Conservation (phyloP, 2,888 invertebrate species). For the Acrobasis repandana region DNA sequence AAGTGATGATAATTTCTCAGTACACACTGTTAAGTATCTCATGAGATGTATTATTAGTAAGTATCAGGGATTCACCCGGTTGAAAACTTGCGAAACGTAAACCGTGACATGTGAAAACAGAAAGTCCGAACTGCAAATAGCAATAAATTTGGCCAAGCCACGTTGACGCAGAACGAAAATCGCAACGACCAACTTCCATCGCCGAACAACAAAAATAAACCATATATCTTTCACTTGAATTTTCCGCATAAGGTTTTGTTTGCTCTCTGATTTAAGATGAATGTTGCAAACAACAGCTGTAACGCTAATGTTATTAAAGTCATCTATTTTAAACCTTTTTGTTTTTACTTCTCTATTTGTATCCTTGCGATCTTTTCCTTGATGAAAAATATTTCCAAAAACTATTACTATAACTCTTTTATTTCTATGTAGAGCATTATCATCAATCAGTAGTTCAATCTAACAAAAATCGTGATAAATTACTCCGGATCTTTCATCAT, state of each 20-base stretch:
- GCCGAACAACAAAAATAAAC: slow-evolving; percentile 72
- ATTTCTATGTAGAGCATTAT: not conserved
- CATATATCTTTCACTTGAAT: slow-evolving; percentile 71
- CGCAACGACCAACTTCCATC: slow-evolving; percentile 64
- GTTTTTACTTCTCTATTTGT: not conserved
- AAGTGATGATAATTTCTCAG: slow-evolving; percentile 8
- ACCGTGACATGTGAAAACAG: slow-evolving; percentile 68
- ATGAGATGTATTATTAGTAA: slow-evolving; percentile 17
- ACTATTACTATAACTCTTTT: not conserved
- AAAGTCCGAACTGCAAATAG: slow-evolving; percentile 69
- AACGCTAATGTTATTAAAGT: slow-evolving; percentile 19
- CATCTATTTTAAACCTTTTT: slow-evolving; percentile 7
- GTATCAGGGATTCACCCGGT: slow-evolving; percentile 12
- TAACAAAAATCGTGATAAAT: slow-evolving; percentile 4
- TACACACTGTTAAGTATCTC: slow-evolving; percentile 23
- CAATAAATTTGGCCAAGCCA: slow-evolving; percentile 71
- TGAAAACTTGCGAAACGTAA: slow-evolving; percentile 53
- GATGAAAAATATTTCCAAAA: not conserved
- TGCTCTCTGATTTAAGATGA: slow-evolving; percentile 39
- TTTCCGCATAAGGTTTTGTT: slow-evolving; percentile 52
- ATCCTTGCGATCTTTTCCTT: not conserved
- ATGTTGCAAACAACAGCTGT: slow-evolving; percentile 22
- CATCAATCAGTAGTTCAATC: not conserved
- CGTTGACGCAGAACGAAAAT: slow-evolving; percentile 71
- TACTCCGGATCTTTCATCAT: not conserved